Evolutionary conservation across 2,113 vertebrate species (phyloP).

Genomic region (Laticauda laticaudata): DNA sequence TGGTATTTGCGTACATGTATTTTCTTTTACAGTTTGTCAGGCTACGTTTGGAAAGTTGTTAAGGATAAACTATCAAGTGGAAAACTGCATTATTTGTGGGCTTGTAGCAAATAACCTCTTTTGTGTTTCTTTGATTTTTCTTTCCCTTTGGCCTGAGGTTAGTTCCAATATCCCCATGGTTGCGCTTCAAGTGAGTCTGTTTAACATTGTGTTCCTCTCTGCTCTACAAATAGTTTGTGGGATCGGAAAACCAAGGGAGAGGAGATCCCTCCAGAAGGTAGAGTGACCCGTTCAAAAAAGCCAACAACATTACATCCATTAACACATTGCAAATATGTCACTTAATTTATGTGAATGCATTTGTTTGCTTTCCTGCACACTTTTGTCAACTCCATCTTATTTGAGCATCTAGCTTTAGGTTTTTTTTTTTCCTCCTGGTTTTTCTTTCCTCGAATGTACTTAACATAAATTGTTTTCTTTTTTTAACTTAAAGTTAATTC

Average conservation of each 20-base stretch:
- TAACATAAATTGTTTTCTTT: background rate
- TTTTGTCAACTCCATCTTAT: background rate
- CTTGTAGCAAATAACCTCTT: background rate
- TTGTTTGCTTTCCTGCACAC: background rate
- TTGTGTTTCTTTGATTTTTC: background rate
- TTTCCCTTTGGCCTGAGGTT: background rate
- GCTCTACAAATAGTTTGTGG: conserved; percentile 2
- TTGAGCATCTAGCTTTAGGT: background rate
- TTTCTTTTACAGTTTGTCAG: background rate
- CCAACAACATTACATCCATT: background rate
- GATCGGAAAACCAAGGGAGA: background rate
- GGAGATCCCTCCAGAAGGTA: background rate
- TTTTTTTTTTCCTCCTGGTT: background rate
- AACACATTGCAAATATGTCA: background rate
- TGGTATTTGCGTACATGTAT: background rate
- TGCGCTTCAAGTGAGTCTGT: too few relatives aligned
- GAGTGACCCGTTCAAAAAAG: background rate
- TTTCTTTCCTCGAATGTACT: background rate
- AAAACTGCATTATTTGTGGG: background rate
- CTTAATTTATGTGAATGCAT: conserved; percentile 11
- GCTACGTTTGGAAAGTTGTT: background rate
- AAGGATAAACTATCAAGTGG: background rate
- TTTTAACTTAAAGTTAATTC: conserved; percentile 9
- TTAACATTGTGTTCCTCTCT: too few relatives aligned
- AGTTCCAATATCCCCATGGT: background rate